A percentile compares a stretch with the other conserved stretches of the same genome.
phyloP scores from a whole-genome alignment of 2,888 invertebrate genomes.

The Andricus curvator region DNA sequence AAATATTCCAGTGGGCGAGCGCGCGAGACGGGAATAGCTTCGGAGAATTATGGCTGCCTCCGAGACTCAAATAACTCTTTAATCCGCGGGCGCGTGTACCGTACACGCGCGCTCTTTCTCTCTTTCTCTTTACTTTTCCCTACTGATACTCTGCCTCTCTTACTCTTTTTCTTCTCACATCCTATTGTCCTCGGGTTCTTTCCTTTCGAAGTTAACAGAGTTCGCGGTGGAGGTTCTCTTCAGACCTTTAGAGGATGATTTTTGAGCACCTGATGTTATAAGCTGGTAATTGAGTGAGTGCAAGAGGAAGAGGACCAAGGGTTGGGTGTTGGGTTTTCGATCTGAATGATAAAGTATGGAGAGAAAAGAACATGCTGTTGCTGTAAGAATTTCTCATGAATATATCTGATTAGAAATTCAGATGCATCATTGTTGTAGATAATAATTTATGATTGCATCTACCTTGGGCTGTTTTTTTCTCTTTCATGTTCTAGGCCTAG shows the following conservation, averaged over 20 bases:
- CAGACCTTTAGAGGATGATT: constrained; percentile 16
- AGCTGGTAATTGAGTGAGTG: constrained; percentile 36
- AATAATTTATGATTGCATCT: constrained; percentile 1
- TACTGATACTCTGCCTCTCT: constrained; percentile 44
- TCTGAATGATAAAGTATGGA: background rate
- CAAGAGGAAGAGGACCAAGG: background rate
- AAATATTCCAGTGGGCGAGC: constrained; percentile 76
- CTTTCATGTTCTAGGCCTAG: background rate
- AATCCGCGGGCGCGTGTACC: constrained; percentile 76
- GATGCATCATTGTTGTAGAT: constrained; percentile 6
- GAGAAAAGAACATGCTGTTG: background rate
- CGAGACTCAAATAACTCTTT: constrained; percentile 78
- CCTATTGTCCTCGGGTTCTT: constrained; percentile 40
- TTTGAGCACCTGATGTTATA: constrained; percentile 37
- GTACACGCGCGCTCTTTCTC: constrained; percentile 65
- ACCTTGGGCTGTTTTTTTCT: background rate
- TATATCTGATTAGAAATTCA: constrained; percentile 14
- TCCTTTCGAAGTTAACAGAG: constrained; percentile 15
- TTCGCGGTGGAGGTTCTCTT: background rate
- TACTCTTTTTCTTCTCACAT: constrained; percentile 42
- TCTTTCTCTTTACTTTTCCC: constrained; percentile 53
- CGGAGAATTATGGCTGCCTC: constrained; percentile 77
- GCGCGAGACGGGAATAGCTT: constrained; percentile 75
- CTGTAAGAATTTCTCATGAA: constrained; percentile 16
- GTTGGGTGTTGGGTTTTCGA: constrained; percentile 5